phyloP scores from a whole-genome alignment of 2,888 invertebrate genomes.

The Brachypalpus laphriformis region DNA sequence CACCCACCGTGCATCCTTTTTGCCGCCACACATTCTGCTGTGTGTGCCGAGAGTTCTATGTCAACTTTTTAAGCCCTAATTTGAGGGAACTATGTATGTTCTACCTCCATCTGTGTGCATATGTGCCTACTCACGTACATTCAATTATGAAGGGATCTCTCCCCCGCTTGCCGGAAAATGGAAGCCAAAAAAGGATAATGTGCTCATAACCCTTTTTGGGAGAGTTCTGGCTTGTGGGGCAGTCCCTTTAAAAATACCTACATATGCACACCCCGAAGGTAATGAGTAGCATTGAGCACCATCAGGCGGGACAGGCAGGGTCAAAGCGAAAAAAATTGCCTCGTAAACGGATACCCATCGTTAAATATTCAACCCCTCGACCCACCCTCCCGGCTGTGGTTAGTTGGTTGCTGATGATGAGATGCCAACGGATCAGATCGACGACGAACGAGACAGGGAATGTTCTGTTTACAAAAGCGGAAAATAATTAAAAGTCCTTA shows the following conservation, averaged over 20 bases:
- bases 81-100: not conserved
- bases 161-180: not conserved
- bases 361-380: slow-evolving; percentile 38
- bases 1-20: slow-evolving; percentile 1
- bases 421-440: slow-evolving; percentile 28
- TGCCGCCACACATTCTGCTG: slow-evolving; percentile 4
- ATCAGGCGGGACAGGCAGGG: slow-evolving; percentile 18
- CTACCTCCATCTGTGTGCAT: slow-evolving; percentile 1
- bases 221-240: not conserved
- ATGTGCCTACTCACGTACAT: slow-evolving; percentile 39
- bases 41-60: slow-evolving; percentile 18
- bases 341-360: slow-evolving; percentile 8
- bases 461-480: slow-evolving; percentile 52
- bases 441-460: not conserved
- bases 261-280: not conserved
- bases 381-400: not conserved
- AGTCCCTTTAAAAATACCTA: not conserved
- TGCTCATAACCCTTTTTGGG: slow-evolving; percentile 33
- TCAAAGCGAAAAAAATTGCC: not conserved
- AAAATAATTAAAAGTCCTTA: slow-evolving; percentile 70
- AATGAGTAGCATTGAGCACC: slow-evolving; percentile 14
- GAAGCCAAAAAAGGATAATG: slow-evolving; percentile 56
- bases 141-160: slow-evolving; percentile 43
- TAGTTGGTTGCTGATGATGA: slow-evolving; percentile 30
- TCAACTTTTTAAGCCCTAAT: slow-evolving; percentile 20